phyloP scores from a whole-genome alignment of 2,888 invertebrate species.

The Norana najaformis region DNA sequence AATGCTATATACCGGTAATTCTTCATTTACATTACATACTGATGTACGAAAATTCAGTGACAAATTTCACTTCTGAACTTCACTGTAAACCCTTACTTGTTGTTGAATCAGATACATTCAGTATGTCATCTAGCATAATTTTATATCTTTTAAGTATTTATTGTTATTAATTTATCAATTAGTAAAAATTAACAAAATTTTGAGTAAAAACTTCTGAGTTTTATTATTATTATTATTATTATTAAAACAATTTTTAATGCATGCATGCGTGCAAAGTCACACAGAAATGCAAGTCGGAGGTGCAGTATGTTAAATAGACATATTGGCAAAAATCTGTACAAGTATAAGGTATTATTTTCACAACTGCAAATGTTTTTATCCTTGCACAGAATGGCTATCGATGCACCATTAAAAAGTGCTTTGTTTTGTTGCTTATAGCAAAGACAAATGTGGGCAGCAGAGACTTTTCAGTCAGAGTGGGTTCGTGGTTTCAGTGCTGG shows the following conservation, averaged over 20 bases:
- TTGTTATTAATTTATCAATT: background rate
- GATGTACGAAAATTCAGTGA: too few species aligned
- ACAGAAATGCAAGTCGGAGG: too few species aligned
- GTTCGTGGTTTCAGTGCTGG: conserved; percentile 45
- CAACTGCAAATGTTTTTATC: too few species aligned
- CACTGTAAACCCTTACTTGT: background rate
- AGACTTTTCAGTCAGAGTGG: conserved; percentile 40
- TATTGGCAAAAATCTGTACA: too few species aligned
- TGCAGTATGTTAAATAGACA: too few species aligned
- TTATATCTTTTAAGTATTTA: background rate
- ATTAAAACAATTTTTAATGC: too few species aligned
- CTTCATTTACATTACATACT: too few species aligned
- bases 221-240: too few species aligned
- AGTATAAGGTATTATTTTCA: background rate
- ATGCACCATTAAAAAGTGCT: background rate
- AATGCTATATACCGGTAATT: too few species aligned
- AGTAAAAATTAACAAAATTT: background rate
- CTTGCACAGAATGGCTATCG: background rate
- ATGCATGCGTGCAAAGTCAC: too few species aligned
- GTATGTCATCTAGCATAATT: background rate
- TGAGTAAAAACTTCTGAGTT: background rate
- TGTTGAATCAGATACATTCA: background rate
- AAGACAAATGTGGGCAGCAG: conserved; percentile 40
- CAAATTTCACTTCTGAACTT: too few species aligned
- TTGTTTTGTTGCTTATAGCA: conserved; percentile 35